phyloP scores from a whole-genome alignment of 2,888 invertebrate species.

The Eupithecia insigniata region DNA sequence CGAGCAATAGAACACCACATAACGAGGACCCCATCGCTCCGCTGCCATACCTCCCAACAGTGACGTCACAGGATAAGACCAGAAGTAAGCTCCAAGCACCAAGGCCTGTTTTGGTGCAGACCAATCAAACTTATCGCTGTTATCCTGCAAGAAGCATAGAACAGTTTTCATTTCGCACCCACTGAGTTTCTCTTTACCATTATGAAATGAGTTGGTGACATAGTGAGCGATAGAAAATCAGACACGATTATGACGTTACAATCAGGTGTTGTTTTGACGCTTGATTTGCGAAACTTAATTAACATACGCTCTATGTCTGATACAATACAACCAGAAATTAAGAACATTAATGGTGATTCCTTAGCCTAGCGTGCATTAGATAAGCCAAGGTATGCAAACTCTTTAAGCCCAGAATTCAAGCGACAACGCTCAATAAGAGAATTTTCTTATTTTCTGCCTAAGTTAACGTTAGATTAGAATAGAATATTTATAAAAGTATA shows the following conservation, averaged over 20 bases:
- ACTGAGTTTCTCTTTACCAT: not conserved
- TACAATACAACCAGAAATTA: not conserved
- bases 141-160: conserved; percentile 29
- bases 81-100: conserved; percentile 87
- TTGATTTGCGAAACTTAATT: conserved; percentile 1
- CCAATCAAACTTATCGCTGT: conserved; percentile 80
- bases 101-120: conserved; percentile 85
- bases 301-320: not conserved
- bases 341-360: not conserved
- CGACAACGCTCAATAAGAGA: not conserved
- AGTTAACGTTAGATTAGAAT: no score
- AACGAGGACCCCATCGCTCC: conserved; percentile 86
- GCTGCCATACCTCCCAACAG: conserved; percentile 87
- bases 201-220: not conserved
- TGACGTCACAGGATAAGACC: conserved; percentile 87
- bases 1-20: conserved; percentile 83
- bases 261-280: not conserved
- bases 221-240: not conserved
- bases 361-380: not conserved
- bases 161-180: not conserved
- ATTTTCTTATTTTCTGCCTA: not conserved
- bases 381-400: not conserved
- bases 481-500: no score
- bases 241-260: not conserved
- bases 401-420: not conserved